These are phyloP conservation scores for Semnopithecus entellus DNA, from an alignment of 2,113 vertebrate genomes.

Conservation along the genomic window DNA sequence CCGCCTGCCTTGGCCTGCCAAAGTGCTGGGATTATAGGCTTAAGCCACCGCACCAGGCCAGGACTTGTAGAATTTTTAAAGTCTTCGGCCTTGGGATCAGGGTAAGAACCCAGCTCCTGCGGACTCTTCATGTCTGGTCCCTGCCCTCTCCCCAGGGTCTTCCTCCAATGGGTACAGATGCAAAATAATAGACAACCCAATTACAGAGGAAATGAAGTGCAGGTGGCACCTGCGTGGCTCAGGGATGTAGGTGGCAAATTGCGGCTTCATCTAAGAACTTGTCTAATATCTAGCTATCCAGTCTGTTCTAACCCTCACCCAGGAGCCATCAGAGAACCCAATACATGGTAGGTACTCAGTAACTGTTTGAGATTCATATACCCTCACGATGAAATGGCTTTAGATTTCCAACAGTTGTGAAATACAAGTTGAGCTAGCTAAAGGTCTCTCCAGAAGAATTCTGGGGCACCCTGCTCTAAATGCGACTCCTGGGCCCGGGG, in stretches of 20 bases:
- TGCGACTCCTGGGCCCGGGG: too few species aligned
- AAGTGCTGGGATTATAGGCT: too few species aligned
- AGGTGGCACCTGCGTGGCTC: fast-evolving
- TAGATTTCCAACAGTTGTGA: background rate
- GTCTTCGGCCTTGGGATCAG: background rate
- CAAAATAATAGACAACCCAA: background rate
- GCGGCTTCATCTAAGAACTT: background rate
- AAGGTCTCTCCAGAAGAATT: background rate
- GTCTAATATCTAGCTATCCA: background rate
- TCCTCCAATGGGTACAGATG: background rate
- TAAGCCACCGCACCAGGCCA: background rate
- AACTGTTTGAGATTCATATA: background rate
- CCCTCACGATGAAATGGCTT: background rate
- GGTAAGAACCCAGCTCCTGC: too few species aligned
- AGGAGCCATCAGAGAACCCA: background rate
- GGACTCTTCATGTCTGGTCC: background rate
- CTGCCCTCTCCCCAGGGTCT: background rate
- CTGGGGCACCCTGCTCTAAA: background rate
- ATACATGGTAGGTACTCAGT: fast-evolving
- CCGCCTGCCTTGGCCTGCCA: too few species aligned
- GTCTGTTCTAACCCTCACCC: background rate
- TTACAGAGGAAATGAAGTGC: background rate
- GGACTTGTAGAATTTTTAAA: background rate
- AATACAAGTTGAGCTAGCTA: background rate
- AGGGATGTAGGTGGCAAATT: too few species aligned